A percentile compares a stretch with the other conserved stretches of the same genome.
These are phyloP conservation scores for Siniperca chuatsi DNA, from an alignment of 2,113 vertebrate genomes.

Conservation along the genomic window DNA sequence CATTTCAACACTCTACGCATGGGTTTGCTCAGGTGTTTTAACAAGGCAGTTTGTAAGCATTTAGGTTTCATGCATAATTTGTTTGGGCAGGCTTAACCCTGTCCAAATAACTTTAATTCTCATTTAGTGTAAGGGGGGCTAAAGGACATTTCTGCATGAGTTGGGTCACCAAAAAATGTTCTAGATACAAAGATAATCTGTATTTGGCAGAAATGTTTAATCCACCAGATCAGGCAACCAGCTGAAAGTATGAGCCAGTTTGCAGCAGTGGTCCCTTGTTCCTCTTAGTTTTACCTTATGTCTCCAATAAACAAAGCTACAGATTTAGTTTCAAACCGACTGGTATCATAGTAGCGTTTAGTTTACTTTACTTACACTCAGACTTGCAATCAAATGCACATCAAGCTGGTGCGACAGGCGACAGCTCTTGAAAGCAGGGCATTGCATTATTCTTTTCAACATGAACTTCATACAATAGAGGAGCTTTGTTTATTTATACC, in stretches of 20 bases:
- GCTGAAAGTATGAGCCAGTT: neutral
- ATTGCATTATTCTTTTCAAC: constrained; percentile 6
- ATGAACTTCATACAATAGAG: constrained; percentile 12
- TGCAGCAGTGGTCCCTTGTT: neutral
- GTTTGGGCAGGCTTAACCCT: constrained; percentile 3
- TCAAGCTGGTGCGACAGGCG: neutral
- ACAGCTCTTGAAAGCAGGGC: constrained; percentile 33
- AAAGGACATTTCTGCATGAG: neutral
- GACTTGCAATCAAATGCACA: constrained; percentile 3
- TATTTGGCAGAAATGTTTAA: neutral
- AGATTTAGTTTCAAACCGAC: neutral
- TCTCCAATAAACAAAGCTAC: neutral
- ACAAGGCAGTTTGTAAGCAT: constrained; percentile 67
- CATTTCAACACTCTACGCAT: constrained; percentile 49
- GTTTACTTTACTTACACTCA: constrained; percentile 12
- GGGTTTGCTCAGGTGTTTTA: constrained; percentile 56
- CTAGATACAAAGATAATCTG: neutral
- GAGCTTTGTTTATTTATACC: constrained; percentile 44
- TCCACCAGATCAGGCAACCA: neutral
- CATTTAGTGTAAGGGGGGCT: neutral
- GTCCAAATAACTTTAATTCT: constrained; percentile 1
- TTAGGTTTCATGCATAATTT: constrained; percentile 28
- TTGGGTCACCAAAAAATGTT: neutral
- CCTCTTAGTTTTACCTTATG: neutral
- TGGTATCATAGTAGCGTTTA: constrained; percentile 16